These are phyloP conservation scores for Huso huso DNA, from an alignment of 2,797 vertebrate species.

Conservation along the genomic window DNA sequence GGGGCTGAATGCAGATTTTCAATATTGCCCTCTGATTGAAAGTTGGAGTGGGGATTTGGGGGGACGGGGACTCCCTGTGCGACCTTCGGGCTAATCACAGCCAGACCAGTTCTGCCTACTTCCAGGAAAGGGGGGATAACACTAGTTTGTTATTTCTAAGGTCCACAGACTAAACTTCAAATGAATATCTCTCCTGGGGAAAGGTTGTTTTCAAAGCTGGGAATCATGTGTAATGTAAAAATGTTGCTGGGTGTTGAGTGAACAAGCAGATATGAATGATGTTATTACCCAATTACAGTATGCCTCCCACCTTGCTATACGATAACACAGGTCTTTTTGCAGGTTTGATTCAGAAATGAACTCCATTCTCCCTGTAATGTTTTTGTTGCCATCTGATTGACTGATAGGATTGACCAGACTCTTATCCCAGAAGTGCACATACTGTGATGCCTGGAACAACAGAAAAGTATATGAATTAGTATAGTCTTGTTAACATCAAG, in stretches of 20 bases:
- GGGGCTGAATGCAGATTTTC: not conserved
- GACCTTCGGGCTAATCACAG: not conserved
- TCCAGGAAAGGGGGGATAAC: not conserved
- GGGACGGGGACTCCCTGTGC: not conserved
- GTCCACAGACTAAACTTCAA: not conserved
- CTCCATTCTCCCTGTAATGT: too few relatives aligned
- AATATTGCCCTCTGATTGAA: not conserved
- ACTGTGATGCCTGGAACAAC: too few relatives aligned
- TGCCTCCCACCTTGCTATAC: too few relatives aligned
- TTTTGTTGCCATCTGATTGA: not conserved
- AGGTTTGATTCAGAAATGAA: too few relatives aligned
- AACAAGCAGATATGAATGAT: too few relatives aligned
- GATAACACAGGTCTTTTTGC: too few relatives aligned
- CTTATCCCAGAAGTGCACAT: too few relatives aligned
- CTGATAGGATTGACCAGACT: not conserved
- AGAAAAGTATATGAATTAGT: too few relatives aligned
- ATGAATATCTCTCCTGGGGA: not conserved
- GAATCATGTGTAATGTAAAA: not conserved
- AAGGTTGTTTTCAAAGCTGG: not conserved
- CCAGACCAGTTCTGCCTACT: not conserved
- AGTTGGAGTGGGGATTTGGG: not conserved
- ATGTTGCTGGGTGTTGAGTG: too few relatives aligned
- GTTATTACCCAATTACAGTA: too few relatives aligned
- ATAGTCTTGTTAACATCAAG: too few relatives aligned
- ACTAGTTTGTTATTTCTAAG: constrained; percentile 1